Base-by-base conservation (phyloP, 1,140 invertebrate genomes). In the Lucilia sericata region DNA sequence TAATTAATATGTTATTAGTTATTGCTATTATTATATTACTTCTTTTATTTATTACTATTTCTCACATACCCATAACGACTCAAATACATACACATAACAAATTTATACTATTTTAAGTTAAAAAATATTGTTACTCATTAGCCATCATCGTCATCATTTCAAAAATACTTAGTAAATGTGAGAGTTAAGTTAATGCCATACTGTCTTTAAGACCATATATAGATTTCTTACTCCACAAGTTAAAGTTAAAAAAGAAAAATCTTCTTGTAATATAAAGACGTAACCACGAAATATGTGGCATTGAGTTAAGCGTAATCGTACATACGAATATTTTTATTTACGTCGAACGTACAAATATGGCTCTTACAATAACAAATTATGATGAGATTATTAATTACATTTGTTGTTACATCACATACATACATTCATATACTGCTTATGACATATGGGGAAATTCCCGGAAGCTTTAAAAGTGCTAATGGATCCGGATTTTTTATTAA, bases 341-440 rank as follows among this genome's bases (percentile, higher is more conserved):
- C 17, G 19, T 13, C 19, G 10, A 10, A 21, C 65, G 1, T 60
- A 74, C 82, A 82, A 70, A 74, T 82, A 82, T 82, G 82, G 65
- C 30, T 70, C n/a, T 70, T 82, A 70, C 49, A 82, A 49, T 80
- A 80, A 80, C 76, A 80, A 80, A 80, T 80, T 80, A 80, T 80
- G 76, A 80, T 80, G 76, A 80, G 76, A 80, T 80, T 80, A 80
- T 80, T 80, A 80, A 80, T 80, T 80, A 80, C 21, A 12, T 70
- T 42, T 70, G n/a, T 70, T 21, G n/a, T 60, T 60, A 14, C 14
- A n/a, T 19, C 65, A 83, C 65, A 83, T 47, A 49, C 21, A 80
- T 17, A 51, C n/a, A 19, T 42, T 47, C 78, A 60, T n/a, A 60
- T 10, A 55, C 47, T 55, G 25, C 25, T 30, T 12, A 55, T 21